These are phyloP conservation scores for Drosophila infuscata DNA, from an alignment of 2,888 invertebrate genomes.

Conservation along the genomic window DNA sequence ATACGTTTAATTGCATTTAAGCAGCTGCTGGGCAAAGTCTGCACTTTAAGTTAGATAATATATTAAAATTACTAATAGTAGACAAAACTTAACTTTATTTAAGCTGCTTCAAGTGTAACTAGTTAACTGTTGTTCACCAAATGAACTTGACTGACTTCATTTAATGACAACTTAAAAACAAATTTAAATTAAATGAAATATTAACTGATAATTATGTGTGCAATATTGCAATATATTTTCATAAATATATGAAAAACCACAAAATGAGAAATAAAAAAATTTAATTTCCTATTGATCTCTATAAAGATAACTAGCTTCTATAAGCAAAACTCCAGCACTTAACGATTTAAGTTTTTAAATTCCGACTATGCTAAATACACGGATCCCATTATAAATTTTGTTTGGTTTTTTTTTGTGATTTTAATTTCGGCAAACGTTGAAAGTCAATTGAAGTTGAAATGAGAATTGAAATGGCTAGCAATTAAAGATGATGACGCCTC, in stretches of 20 bases:
- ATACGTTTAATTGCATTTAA: conserved; percentile 49
- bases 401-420: conserved; percentile 20
- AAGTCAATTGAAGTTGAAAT: conserved; percentile 76
- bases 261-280: not conserved
- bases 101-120: not conserved
- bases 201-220: not conserved
- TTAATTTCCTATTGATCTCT: not conserved
- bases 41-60: conserved; percentile 17
- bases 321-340: conserved; percentile 8
- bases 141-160: not conserved
- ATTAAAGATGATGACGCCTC: conserved; percentile 72
- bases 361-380: conserved; percentile 28
- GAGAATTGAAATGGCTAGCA: conserved; percentile 76
- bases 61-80: not conserved
- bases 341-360: conserved; percentile 13
- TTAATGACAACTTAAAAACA: not conserved
- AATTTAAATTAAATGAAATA: not conserved
- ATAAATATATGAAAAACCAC: too few species aligned
- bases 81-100: not conserved
- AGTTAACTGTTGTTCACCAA: not conserved
- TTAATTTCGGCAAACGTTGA: conserved; percentile 64
- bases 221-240: not conserved
- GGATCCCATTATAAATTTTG: not conserved
- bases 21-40: conserved; percentile 32
- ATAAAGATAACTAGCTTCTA: not conserved